These are phyloP conservation scores for Rhingia campestris DNA, from an alignment of 2,888 invertebrate species.

Conservation along the genomic window DNA sequence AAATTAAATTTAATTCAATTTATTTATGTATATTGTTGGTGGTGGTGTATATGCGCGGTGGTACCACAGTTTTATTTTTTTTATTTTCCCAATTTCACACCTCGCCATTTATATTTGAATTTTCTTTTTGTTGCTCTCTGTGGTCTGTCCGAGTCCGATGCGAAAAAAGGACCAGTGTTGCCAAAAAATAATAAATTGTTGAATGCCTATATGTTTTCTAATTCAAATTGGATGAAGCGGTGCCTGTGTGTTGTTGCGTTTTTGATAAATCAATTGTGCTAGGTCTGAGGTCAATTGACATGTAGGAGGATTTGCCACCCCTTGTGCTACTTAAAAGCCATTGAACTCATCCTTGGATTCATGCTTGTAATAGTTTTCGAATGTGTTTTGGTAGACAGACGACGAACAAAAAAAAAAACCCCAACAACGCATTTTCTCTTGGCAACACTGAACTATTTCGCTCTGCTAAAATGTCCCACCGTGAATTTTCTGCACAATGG, in stretches of 20 bases:
- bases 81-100: conserved; percentile 30
- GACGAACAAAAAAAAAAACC: background rate
- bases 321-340: background rate
- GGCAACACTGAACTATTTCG: conserved; percentile 40
- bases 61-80: background rate
- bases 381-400: background rate
- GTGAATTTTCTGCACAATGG: conserved; percentile 44
- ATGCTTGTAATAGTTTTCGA: background rate
- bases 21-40: background rate
- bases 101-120: conserved; percentile 53
- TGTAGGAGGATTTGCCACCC: background rate
- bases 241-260: background rate
- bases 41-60: conserved; percentile 22
- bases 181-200: conserved; percentile 12
- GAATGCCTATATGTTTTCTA: background rate
- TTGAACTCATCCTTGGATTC: background rate
- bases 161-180: conserved; percentile 45
- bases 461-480: conserved; percentile 29
- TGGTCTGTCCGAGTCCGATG: conserved; percentile 1
- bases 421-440: background rate
- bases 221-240: background rate
- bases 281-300: conserved; percentile 29
- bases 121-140: background rate
- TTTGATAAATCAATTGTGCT: conserved; percentile 45
- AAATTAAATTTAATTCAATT: conserved; percentile 22